Evolutionary conservation across 2,113 vertebrate genomes (phyloP), one percentile per base, ranked within the genome.

Genomic region (Grallaria varia): DNA sequence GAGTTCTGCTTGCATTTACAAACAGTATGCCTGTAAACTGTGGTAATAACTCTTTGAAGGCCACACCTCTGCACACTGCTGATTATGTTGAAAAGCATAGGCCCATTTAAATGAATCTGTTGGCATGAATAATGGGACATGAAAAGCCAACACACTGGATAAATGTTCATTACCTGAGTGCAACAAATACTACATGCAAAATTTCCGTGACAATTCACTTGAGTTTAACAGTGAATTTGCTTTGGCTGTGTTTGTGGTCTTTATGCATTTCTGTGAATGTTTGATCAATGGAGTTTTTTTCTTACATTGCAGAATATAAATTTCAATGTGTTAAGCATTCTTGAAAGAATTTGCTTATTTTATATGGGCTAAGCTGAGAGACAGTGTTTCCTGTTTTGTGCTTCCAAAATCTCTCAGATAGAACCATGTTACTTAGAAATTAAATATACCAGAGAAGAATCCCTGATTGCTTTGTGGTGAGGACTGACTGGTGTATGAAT

Each of bases 81-180:
- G 81, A 81, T 83, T 93, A 73, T 95, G 87, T 69, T 93, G 89
- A 77, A 86, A 84, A 94, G 69, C 73, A 39, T 44, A 80, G 78
- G 40, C 84, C 49, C 45, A 5, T 88, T 96, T 87, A 86, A 95
- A 93, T 93, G 92, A 93, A 84, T 42, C 35, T 96, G 30, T 81
- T 95, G 88, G 88, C 90, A 91, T 92, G 94, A 95, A 93, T 94
- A 69, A 90, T 84, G 83, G 90, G 90, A 87, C 84, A 89, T 84
- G 91, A 93, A 93, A 95, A 92, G 68, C 88, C 85, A 96, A 63
- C 60, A 7, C 56, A 44, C 47, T 77, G 88, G 85, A 88, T 96
- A 94, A 96, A 88, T 50, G 87, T 91, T 96, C 83, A 49, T 91
- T 96, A 94, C 93, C 88, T 93, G 93, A 93, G 44, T 71, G 92